Evolutionary conservation across 2,113 vertebrate genomes (phyloP).

Genomic region (Gobius niger): DNA sequence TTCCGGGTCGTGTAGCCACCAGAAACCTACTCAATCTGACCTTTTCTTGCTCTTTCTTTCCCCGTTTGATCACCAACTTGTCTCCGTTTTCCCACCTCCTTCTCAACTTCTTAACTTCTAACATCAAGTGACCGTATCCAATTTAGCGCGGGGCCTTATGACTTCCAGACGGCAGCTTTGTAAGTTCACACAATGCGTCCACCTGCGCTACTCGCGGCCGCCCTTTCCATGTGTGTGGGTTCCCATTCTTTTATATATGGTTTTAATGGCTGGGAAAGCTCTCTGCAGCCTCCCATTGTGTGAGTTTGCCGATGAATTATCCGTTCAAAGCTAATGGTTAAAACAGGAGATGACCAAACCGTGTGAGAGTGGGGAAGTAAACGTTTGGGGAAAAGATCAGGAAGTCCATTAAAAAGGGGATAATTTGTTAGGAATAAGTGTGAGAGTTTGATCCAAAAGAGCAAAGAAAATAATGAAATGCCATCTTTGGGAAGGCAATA

Average conservation of each 20-base stretch:
- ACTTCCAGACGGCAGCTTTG: conserved; percentile 48
- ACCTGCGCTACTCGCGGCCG: conserved; percentile 38
- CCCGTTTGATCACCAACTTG: neutral
- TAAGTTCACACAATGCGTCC: conserved; percentile 52
- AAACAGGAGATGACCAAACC: conserved; percentile 55
- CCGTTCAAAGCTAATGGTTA: conserved; percentile 59
- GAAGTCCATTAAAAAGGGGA: conserved; percentile 29
- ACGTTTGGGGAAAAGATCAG: neutral
- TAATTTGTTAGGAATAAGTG: neutral
- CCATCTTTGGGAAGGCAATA: conserved; percentile 8
- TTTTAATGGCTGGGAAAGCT: conserved; percentile 50
- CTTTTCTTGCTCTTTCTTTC: too few relatives aligned
- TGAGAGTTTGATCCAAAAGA: conserved; percentile 21
- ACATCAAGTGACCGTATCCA: neutral
- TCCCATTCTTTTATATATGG: conserved; percentile 36
- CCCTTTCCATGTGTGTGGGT: conserved; percentile 60
- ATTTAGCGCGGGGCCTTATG: conserved; percentile 27
- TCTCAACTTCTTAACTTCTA: neutral
- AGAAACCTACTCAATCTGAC: too few relatives aligned
- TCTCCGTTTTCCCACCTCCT: conserved; percentile 22
- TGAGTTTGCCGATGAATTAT: conserved; percentile 29
- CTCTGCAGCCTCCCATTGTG: conserved; percentile 53
- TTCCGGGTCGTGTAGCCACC: too few relatives aligned
- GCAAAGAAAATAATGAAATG: conserved; percentile 36
- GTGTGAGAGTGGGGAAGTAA: too few relatives aligned